Base-by-base conservation (phyloP, 2,113 vertebrate species). In the Chloroceryle aenea region DNA sequence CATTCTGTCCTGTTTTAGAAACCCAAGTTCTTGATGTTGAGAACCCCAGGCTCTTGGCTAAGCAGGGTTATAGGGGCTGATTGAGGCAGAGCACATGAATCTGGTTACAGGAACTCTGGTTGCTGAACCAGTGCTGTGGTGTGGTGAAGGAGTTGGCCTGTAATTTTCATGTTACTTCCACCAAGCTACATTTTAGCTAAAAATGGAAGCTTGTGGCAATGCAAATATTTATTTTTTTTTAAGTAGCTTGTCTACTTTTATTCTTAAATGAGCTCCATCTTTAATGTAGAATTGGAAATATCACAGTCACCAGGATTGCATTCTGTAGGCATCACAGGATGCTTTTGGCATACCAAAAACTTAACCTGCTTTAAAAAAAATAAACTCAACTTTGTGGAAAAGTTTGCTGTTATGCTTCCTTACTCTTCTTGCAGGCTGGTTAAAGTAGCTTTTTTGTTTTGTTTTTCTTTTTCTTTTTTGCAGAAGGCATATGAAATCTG, bases 401-500 rank as follows among this genome's bases (percentile, higher is more conserved):
- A 79, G 47, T 86, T 93, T 92, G 68, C 75, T 95, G 14, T 86
- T 91, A 13, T 59, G 20, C 67, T 96, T 87, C 66, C 74, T 86
- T 71, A 59, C 58, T 87, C 69, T 85, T 69, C 87, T 83, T 93
- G 64, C 85, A 94, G 93, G 67, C 85, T 91, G 87, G 42, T 94
- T 95, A 67, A 96, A 94, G 88, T 77, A 75, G 89, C 64, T 80
- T 64, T 62, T 90, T 75, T 55, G 69, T 77, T 92, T 79, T 95
- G 32, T n/a, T 97, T 89, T 89, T 85, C 1, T 85, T 90, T 93
- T 94, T 67, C 8, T 81, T 90, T 91, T 93, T 90, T 95, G 67
- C 95, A 96, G 94, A 92, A 92, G 80, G 69, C 89, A 59, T 64
- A 81, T 94, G 88, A 94, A 90, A 86, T 92, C 90, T 97, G 92